A percentile compares a stretch with the other conserved stretches of the same genome.
Conservation (phyloP, 2,888 invertebrate genomes). For the Melitaea athalia region DNA sequence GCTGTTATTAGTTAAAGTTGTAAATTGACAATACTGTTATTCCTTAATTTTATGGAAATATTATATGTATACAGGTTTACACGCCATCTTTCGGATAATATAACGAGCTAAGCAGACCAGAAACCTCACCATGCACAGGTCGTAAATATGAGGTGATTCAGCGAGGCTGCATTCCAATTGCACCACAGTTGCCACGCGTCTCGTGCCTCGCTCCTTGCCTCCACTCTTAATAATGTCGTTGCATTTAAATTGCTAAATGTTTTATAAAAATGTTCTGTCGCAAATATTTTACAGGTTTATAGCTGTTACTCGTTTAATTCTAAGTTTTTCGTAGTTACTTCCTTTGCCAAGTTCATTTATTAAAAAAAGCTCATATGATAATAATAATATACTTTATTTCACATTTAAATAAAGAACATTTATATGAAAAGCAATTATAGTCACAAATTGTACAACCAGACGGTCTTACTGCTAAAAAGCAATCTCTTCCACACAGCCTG, state of each 20-base stretch:
- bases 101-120: background rate
- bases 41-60: no score
- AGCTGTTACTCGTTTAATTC: background rate
- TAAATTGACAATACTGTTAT: no score
- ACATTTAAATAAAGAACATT: no score
- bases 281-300: background rate
- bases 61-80: no score
- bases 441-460: no score
- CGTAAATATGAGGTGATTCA: constrained; percentile 35
- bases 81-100: constrained; percentile 4
- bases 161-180: constrained; percentile 39
- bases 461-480: no score
- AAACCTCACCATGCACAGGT: constrained; percentile 1
- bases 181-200: constrained; percentile 18
- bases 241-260: constrained; percentile 24
- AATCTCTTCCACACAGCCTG: no score
- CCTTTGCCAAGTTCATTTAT: background rate
- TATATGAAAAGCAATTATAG: no score
- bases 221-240: constrained; percentile 28
- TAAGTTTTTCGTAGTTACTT: background rate
- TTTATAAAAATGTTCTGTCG: constrained; percentile 9
- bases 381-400: no score
- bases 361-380: background rate
- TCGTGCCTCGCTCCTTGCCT: constrained; percentile 19
- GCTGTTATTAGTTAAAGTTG: no score